Percentiles rank a stretch among this genome's conserved stretches.
These are phyloP conservation scores for Philopedon plagiatum DNA, from an alignment of 2,888 invertebrate species.

Conservation along the genomic window DNA sequence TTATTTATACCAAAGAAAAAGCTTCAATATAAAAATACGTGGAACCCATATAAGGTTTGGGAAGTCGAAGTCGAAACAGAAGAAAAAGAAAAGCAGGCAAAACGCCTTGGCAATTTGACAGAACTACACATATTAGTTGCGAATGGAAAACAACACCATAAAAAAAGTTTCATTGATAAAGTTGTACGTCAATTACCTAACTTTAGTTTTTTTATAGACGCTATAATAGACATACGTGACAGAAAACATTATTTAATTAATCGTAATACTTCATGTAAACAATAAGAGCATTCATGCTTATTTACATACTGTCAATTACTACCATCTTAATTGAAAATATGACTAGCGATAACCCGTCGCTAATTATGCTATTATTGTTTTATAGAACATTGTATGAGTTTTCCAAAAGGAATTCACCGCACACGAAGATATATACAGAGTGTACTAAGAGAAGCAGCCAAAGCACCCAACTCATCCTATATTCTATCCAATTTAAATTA, in stretches of 20 bases:
- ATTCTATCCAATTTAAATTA: too few species aligned
- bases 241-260: conserved; percentile 19
- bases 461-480: too few species aligned
- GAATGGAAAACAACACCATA: neutral
- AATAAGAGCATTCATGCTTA: conserved; percentile 37
- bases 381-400: conserved; percentile 17
- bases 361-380: conserved; percentile 39
- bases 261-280: conserved; percentile 27
- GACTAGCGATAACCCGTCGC: conserved; percentile 29
- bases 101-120: too few species aligned
- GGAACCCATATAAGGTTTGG: too few species aligned
- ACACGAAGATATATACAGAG: conserved; percentile 4
- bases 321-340: conserved; percentile 40
- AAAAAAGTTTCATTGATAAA: conserved; percentile 6
- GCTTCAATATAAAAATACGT: too few species aligned
- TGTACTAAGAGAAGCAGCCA: neutral
- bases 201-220: conserved; percentile 1
- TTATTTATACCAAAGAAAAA: too few species aligned
- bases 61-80: too few species aligned
- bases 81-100: too few species aligned
- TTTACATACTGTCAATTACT: conserved; percentile 39
- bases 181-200: neutral
- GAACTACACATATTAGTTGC: too few species aligned
- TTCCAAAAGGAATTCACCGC: conserved; percentile 18
- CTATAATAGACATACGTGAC: conserved; percentile 48